These are phyloP conservation scores for Molorchus minor DNA, from an alignment of 2,888 invertebrate genomes.

Conservation along the genomic window DNA sequence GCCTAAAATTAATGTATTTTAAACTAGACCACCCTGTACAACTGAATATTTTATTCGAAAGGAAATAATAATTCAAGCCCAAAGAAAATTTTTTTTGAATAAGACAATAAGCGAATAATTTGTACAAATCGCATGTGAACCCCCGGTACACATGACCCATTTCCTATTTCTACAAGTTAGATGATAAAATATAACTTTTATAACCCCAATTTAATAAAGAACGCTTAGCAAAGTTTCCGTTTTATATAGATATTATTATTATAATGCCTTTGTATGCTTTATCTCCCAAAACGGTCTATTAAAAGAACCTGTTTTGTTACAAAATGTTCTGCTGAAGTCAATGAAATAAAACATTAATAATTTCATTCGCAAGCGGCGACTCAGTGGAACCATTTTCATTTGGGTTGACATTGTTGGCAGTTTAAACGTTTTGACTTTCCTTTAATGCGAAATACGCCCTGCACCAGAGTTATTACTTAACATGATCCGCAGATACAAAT, in stretches of 20 bases:
- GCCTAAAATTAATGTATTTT: too few relatives aligned
- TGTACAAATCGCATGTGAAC: not conserved
- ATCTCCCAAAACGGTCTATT: constrained; percentile 25
- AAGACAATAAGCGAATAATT: too few relatives aligned
- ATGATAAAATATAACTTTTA: not conserved
- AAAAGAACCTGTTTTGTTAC: constrained; percentile 11
- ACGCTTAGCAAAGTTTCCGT: not conserved
- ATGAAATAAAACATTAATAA: constrained; percentile 24
- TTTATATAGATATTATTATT: not conserved
- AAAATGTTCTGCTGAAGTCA: constrained; percentile 13
- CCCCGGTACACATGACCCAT: too few relatives aligned
- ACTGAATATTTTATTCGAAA: too few relatives aligned
- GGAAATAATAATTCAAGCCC: too few relatives aligned
- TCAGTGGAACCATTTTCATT: constrained; percentile 18
- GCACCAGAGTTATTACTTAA: too few relatives aligned
- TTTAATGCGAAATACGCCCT: too few relatives aligned
- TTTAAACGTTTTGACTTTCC: not conserved
- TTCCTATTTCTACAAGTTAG: too few relatives aligned
- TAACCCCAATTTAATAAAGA: not conserved
- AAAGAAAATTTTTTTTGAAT: too few relatives aligned
- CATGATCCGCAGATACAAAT: too few relatives aligned
- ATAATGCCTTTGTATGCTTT: not conserved
- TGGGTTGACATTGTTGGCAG: constrained; percentile 5
- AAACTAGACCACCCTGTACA: too few relatives aligned
- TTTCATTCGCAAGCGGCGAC: constrained; percentile 14